Evolutionary conservation across 1,140 invertebrate genomes (phyloP).

Genomic region (Micrasema minimum): DNA sequence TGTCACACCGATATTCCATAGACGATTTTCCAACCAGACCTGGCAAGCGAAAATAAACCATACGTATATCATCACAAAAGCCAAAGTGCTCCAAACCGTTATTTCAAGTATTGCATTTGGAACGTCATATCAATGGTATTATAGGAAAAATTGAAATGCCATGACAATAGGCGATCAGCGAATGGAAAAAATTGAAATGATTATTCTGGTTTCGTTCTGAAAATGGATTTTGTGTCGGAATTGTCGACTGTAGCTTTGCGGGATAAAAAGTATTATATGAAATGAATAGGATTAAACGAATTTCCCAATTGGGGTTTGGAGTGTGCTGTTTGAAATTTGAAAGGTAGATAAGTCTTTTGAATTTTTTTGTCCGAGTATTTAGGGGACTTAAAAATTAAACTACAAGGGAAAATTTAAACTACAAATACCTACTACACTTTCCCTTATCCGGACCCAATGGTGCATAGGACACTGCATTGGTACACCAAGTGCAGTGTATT

Average conservation of each 20-base stretch:
- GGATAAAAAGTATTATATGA: constrained; percentile 6
- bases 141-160: constrained; percentile 43
- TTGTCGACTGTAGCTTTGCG: constrained; percentile 5
- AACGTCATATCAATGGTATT: constrained; percentile 36
- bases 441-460: too few relatives aligned
- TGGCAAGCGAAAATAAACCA: background rate
- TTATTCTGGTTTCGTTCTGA: constrained; percentile 37
- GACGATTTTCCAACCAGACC: constrained; percentile 15
- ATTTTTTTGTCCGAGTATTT: constrained; percentile 1
- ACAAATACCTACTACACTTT: too few relatives aligned
- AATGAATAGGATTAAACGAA: constrained; percentile 33
- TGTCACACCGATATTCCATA: constrained; percentile 32
- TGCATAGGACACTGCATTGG: too few relatives aligned
- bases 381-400: background rate
- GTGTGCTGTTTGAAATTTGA: constrained; percentile 5
- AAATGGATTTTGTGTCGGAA: constrained; percentile 31
- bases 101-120: constrained; percentile 1
- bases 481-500: too few relatives aligned
- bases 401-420: too few relatives aligned
- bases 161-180: constrained; percentile 30
- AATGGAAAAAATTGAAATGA: constrained; percentile 28
- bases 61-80: background rate
- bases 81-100: background rate
- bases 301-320: constrained; percentile 23
- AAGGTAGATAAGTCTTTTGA: constrained; percentile 5